Evolutionary conservation across 2,888 invertebrate species (phyloP).

Genomic region (Macrophya annulata): DNA sequence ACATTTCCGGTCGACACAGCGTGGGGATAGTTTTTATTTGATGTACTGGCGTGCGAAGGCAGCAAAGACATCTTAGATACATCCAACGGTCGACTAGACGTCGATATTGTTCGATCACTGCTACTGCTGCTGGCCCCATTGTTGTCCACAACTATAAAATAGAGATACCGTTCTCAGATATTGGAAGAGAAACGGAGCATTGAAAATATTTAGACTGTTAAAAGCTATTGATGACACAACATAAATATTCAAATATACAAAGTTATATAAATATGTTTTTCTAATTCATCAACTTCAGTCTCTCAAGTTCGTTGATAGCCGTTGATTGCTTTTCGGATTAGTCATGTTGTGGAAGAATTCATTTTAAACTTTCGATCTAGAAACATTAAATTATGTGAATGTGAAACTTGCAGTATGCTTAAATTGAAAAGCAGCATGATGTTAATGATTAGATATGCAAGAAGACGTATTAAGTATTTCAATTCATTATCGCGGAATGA

Average conservation of each 20-base stretch:
- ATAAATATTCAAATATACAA: too few relatives aligned
- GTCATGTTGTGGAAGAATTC: not conserved
- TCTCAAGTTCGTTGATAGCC: not conserved
- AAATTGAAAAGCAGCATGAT: not conserved
- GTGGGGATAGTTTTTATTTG: conserved; percentile 65
- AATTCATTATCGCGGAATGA: not conserved
- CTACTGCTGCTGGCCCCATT: conserved; percentile 61
- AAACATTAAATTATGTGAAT: not conserved
- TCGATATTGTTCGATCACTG: conserved; percentile 61
- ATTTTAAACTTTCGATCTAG: not conserved
- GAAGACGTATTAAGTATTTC: not conserved
- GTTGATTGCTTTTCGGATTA: not conserved
- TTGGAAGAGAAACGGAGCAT: conserved; percentile 49
- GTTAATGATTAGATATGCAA: not conserved
- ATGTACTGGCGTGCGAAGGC: conserved; percentile 57
- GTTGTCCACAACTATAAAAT: conserved; percentile 72
- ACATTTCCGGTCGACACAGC: conserved; percentile 66
- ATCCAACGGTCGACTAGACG: conserved; percentile 66
- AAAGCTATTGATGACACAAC: not conserved
- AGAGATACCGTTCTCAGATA: conserved; percentile 66
- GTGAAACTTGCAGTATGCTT: not conserved
- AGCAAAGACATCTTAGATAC: conserved; percentile 66
- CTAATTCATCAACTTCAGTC: not conserved
- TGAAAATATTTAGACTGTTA: not conserved
- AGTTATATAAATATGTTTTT: not conserved